phyloP scores from a whole-genome alignment of 2,113 vertebrate genomes.

The Pontoporia blainvillei region DNA sequence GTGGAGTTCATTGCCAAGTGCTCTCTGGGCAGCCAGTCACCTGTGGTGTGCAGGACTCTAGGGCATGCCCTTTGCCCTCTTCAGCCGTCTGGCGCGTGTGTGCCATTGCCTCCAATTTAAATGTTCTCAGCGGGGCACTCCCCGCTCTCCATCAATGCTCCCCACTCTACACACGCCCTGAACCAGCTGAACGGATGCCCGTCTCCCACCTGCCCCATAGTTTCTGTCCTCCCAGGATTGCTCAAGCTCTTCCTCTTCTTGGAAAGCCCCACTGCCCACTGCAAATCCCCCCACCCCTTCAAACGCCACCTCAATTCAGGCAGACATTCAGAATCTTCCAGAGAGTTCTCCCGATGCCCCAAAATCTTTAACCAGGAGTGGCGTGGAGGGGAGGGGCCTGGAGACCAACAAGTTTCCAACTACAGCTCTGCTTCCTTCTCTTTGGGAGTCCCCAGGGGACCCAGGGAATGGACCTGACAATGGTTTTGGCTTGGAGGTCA shows the following conservation, averaged over 20 bases:
- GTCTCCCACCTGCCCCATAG: not conserved
- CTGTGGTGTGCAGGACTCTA: not conserved
- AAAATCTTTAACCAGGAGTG: not conserved
- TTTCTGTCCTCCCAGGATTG: not conserved
- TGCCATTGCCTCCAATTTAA: not conserved
- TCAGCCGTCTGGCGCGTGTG: not conserved
- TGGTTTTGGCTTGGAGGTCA: not conserved
- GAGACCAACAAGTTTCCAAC: not conserved
- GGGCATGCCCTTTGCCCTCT: rapidly evolving
- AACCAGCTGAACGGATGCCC: not conserved
- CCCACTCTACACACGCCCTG: not conserved
- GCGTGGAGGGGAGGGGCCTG: not conserved
- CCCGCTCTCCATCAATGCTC: not conserved
- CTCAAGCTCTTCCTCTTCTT: not conserved
- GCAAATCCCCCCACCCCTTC: not conserved
- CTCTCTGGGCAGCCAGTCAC: not conserved
- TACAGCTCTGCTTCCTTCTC: not conserved
- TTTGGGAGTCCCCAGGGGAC: not conserved
- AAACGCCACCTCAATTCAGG: not conserved
- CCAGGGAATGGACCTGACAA: too few relatives aligned
- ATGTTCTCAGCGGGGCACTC: not conserved
- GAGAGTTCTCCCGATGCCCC: not conserved
- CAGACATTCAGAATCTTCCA: not conserved
- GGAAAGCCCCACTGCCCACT: not conserved
- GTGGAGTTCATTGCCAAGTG: not conserved